Percentiles rank a stretch among this genome's conserved stretches.
phyloP scores from a whole-genome alignment of 2,113 vertebrate species.

The Takifugu flavidus region DNA sequence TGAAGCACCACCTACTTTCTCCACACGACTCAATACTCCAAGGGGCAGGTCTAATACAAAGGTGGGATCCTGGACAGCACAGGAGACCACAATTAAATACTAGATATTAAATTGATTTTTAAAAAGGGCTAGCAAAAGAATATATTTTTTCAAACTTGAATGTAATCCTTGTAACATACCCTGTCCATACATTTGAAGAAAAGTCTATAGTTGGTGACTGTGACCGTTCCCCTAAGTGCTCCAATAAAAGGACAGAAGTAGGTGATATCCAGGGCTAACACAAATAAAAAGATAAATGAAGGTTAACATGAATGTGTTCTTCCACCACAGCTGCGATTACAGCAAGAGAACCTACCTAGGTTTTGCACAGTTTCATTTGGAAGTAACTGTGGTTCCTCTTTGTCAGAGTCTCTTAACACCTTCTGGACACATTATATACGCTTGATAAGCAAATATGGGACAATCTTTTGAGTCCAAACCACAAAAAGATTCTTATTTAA shows the following conservation, averaged over 20 bases:
- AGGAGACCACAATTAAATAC: slow-evolving; percentile 3
- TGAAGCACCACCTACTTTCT: slow-evolving; percentile 89
- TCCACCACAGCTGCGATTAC: not conserved
- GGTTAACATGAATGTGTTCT: not conserved
- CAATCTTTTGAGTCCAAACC: not conserved
- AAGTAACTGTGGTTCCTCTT: slow-evolving; percentile 88
- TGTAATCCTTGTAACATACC: slow-evolving; percentile 69
- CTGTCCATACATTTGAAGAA: slow-evolving; percentile 94
- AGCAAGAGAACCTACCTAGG: slow-evolving; percentile 52
- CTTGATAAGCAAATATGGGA: not conserved
- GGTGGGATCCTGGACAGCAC: slow-evolving; percentile 80
- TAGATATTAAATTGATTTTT: not conserved
- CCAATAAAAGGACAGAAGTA: slow-evolving; percentile 96
- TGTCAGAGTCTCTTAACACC: slow-evolving; percentile 75
- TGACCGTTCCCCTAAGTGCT: slow-evolving; percentile 87
- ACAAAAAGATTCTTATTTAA: not conserved
- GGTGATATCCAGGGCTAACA: slow-evolving; percentile 88
- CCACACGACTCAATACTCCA: slow-evolving; percentile 92
- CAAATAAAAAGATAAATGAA: not conserved
- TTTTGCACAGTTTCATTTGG: slow-evolving; percentile 92
- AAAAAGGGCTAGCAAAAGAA: too few relatives aligned
- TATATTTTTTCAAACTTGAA: not conserved
- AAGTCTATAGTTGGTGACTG: slow-evolving; percentile 92
- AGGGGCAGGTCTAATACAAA: slow-evolving; percentile 93
- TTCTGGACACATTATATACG: slow-evolving; percentile 33